Conservation (phyloP, 1,140 invertebrate species). For the Drosophila bocqueti region DNA sequence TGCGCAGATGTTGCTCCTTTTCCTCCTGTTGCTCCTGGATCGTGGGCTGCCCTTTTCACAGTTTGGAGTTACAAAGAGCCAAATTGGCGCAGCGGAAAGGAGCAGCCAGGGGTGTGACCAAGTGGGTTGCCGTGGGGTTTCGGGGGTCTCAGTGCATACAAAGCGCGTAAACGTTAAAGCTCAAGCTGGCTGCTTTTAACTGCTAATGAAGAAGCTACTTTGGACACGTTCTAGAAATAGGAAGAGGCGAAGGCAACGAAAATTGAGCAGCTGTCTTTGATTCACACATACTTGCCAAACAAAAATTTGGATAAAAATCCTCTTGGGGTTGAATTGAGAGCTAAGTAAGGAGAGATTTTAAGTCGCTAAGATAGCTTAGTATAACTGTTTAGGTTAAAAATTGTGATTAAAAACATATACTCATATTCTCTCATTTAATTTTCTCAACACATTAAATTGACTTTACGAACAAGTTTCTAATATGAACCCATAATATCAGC, state of each 20-base stretch:
- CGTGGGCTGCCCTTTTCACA: constrained; percentile 43
- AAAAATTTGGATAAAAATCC: background rate
- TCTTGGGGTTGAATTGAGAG: background rate
- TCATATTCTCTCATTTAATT: background rate
- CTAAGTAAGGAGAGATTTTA: background rate
- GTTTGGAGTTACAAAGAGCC: constrained; percentile 63
- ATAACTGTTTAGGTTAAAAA: background rate
- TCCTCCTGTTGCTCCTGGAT: constrained; percentile 28
- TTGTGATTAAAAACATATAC: background rate
- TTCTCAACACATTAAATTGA: background rate
- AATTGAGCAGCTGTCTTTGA: background rate
- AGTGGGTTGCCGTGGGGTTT: background rate
- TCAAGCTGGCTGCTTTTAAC: constrained; percentile 41
- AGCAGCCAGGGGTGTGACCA: background rate
- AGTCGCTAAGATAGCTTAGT: background rate
- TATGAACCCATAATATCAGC: background rate
- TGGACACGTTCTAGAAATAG: constrained; percentile 4
- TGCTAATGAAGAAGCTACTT: constrained; percentile 70
- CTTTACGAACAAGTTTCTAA: background rate
- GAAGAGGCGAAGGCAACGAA: background rate
- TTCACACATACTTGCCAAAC: constrained; percentile 6
- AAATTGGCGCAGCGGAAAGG: constrained; percentile 62
- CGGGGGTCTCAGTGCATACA: constrained; percentile 10
- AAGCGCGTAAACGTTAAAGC: constrained; percentile 54
- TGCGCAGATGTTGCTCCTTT: constrained; percentile 41